Percentiles rank a stretch among this genome's conserved stretches.
phyloP scores from a whole-genome alignment of 2,113 vertebrate genomes.

The Nibea albiflora region DNA sequence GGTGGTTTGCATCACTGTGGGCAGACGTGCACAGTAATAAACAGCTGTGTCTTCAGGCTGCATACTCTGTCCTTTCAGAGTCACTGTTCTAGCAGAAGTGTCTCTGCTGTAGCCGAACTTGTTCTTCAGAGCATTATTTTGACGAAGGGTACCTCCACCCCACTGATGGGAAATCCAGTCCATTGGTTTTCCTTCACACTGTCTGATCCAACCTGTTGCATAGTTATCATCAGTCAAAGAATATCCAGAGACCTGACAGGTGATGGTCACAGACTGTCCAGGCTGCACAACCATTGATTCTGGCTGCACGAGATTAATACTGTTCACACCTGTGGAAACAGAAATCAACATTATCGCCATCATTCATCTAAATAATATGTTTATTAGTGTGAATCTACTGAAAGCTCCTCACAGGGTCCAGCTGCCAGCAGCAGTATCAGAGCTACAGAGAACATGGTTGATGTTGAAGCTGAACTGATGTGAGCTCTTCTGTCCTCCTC shows the following conservation, averaged over 20 bases:
- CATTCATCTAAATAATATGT: conserved; percentile 1
- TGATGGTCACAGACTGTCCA: conserved; percentile 41
- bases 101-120: conserved; percentile 59
- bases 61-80: conserved; percentile 31
- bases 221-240: conserved; percentile 39
- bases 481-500: too few species aligned
- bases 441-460: conserved; percentile 44
- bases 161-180: conserved; percentile 21
- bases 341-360: conserved; percentile 21
- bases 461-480: neutral
- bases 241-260: conserved; percentile 46
- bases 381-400: neutral
- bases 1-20: too few species aligned
- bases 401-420: conserved; percentile 15
- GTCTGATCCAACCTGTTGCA: conserved; percentile 59
- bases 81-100: conserved; percentile 45
- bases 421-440: conserved; percentile 49
- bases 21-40: too few species aligned
- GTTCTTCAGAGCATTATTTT: conserved; percentile 48
- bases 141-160: rapidly evolving
- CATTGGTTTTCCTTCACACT: conserved; percentile 43
- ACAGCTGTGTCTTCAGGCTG: too few species aligned
- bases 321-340: conserved; percentile 44
- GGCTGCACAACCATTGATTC: conserved; percentile 43
- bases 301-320: conserved; percentile 30